phyloP scores from a whole-genome alignment of 2,888 invertebrate genomes.

The Agrotis exclamationis region DNA sequence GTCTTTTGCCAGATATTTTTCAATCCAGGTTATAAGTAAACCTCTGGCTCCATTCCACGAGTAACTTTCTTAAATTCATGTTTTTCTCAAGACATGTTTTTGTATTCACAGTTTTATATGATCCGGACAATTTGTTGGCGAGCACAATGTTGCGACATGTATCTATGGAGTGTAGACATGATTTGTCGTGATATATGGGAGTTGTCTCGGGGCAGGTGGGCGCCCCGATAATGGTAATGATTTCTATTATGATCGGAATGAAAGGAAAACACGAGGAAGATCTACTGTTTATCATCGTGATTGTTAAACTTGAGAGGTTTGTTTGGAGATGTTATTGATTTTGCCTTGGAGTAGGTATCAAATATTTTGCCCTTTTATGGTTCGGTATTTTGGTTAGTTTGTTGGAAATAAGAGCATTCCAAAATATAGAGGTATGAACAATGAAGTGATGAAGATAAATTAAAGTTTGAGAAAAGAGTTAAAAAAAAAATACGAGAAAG shows the following conservation, averaged over 20 bases:
- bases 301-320: conserved; percentile 26
- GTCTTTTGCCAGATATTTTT: not conserved
- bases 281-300: conserved; percentile 32
- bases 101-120: conserved; percentile 50
- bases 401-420: too few species aligned
- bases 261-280: conserved; percentile 46
- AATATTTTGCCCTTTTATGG: not conserved
- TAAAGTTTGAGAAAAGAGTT: too few species aligned
- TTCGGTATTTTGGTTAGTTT: not conserved
- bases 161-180: conserved; percentile 46
- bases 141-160: conserved; percentile 37
- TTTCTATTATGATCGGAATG: conserved; percentile 54
- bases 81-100: conserved; percentile 18
- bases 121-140: conserved; percentile 54
- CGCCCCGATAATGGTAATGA: conserved; percentile 53
- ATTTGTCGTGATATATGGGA: conserved; percentile 39
- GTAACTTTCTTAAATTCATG: not conserved
- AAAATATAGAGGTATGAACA: too few species aligned
- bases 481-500: not conserved
- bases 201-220: conserved; percentile 49
- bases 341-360: conserved; percentile 1
- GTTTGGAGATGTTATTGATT: not conserved
- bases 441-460: too few species aligned
- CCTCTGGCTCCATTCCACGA: not conserved
- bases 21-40: not conserved